These are phyloP conservation scores for Brachyptera putata DNA, from an alignment of 2,888 invertebrate species.

Conservation along the genomic window DNA sequence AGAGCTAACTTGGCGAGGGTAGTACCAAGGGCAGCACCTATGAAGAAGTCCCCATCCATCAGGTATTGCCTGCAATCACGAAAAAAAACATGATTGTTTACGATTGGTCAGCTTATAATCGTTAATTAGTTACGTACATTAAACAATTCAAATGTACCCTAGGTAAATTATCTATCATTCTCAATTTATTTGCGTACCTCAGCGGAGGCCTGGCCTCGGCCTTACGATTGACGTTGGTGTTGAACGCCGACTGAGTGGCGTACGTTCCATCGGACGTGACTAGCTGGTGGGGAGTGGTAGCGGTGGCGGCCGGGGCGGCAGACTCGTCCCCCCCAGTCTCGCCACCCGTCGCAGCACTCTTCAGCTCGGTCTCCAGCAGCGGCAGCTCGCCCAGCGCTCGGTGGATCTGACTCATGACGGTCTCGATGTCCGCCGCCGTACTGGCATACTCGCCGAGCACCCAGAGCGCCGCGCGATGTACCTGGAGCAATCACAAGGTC, in stretches of 20 bases:
- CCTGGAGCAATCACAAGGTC: slow-evolving; percentile 41
- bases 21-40: slow-evolving; percentile 87
- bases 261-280: slow-evolving; percentile 99
- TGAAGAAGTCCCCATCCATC: slow-evolving; percentile 93
- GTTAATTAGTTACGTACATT: too few relatives aligned
- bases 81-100: too few relatives aligned
- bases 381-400: slow-evolving; percentile 69
- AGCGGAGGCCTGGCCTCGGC: slow-evolving; percentile 71
- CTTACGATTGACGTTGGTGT: slow-evolving; percentile 57
- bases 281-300: slow-evolving; percentile 49
- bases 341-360: slow-evolving; percentile 70
- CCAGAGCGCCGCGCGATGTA: slow-evolving; percentile 94
- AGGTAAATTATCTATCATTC: too few relatives aligned
- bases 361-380: slow-evolving; percentile 57
- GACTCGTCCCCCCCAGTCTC: slow-evolving; percentile 56
- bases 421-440: slow-evolving; percentile 67
- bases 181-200: slow-evolving; percentile 39
- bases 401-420: slow-evolving; percentile 73
- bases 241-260: slow-evolving; percentile 96
- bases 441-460: slow-evolving; percentile 95
- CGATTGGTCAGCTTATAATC: not conserved
- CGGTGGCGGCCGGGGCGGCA: slow-evolving; percentile 40
- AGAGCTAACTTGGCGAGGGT: slow-evolving; percentile 88
- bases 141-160: not conserved
- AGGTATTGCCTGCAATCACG: slow-evolving; percentile 62